These are phyloP conservation scores for Acrocephalus arundinaceus DNA, from an alignment of 2,113 vertebrate species.

Conservation along the genomic window DNA sequence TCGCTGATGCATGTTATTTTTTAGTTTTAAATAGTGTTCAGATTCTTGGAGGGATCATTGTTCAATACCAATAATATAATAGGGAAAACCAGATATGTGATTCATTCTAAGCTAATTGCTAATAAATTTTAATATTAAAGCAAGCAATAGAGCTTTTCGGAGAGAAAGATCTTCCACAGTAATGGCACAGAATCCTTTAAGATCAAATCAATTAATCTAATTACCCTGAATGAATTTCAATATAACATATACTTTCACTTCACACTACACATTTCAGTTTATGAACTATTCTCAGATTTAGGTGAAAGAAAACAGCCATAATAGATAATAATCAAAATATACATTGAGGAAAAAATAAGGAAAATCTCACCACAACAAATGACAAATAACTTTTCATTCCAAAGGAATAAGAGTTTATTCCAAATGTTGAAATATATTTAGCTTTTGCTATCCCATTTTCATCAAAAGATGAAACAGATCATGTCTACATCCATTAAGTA, in stretches of 20 bases:
- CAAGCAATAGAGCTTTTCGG: background rate
- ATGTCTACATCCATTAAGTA: conserved; percentile 14
- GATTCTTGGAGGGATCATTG: background rate
- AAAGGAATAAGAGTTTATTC: background rate
- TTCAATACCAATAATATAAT: background rate
- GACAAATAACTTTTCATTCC: background rate
- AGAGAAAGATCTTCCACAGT: background rate
- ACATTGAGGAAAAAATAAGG: background rate
- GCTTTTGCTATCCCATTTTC: background rate
- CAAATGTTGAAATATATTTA: background rate
- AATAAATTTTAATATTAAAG: background rate
- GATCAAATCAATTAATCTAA: background rate
- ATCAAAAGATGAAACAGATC: background rate
- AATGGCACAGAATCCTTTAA: background rate
- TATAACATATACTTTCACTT: background rate
- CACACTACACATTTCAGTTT: background rate
- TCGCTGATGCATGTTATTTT: background rate
- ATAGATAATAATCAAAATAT: background rate
- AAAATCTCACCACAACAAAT: background rate
- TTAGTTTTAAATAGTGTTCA: background rate
- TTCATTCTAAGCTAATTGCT: background rate
- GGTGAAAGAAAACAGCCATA: background rate
- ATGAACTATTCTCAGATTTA: background rate
- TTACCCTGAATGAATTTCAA: background rate
- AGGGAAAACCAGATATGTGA: background rate